Evolutionary conservation across 2,797 vertebrate species (phyloP), one percentile per base, ranked within the genome.

Genomic region (Acanthopagrus latus): DNA sequence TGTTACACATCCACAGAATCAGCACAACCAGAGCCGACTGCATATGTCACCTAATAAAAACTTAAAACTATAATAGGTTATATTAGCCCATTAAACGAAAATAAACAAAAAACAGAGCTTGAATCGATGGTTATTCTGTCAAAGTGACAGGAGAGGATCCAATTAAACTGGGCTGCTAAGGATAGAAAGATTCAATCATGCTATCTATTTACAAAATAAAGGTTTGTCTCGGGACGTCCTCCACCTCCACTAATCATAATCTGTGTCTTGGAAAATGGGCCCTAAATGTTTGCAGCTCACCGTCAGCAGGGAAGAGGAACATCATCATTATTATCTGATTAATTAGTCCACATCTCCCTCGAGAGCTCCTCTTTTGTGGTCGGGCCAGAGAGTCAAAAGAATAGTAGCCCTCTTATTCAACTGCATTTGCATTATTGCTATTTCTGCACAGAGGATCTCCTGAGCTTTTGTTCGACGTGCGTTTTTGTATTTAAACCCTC

Each of bases 291-390:
- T 91, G 76, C 52, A 56, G 76, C 80, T 89, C 52, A 12, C 73
- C 75, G 48, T 93, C 78, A 90, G 80, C 89, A 48, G 65, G 82
- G 79, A 78, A 79, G 69, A 84, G 76, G 86, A 92, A 89, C 88
- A 91, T 92, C 87, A 90, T 94, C 89, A 89, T 93, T 93, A 94
- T 90, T 91, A 94, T 92, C 91, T 94, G 93, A 93, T 95, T 94
- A 95, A 95, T 94, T 95, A 94, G 90, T 88, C 82, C 74, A 75
- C 83, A 71, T 85, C 83, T 92, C 92, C 90, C 87, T 70, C 80
- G 89, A 93, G 91, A 91, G 85, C 76, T 73, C 76, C 52, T 87
- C 86, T 86, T 91, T 90, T 89, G 84, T 88, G 77, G 83, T 66
- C 29, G 83, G 88, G 89, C 85, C 88, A 89, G 66, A 71, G 90